These are phyloP conservation scores for Morbakka virulenta DNA, from an alignment of 30 jellyfish, hydroid and myxozoan genomes.

Conservation along the genomic window DNA sequence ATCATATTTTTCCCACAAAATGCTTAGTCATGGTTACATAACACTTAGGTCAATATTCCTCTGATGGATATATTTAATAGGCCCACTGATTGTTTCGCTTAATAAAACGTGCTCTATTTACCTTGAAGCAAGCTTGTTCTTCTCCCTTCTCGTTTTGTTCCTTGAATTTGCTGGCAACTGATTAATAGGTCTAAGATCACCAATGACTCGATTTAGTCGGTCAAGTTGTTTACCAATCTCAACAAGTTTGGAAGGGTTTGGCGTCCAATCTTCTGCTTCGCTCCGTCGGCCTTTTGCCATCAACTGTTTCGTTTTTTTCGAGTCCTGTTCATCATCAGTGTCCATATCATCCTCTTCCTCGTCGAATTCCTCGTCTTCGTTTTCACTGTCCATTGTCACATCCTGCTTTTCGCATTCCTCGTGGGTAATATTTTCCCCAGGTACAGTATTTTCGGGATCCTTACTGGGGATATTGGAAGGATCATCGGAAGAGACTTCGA, in stretches of 20 bases:
- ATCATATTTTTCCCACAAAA: too few species aligned
- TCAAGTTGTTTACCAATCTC: constrained; percentile 81
- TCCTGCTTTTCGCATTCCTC: constrained; percentile 44
- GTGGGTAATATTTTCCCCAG: constrained; percentile 10
- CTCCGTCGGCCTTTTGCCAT: constrained; percentile 61
- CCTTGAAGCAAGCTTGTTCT: constrained; percentile 88
- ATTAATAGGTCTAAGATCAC: constrained; percentile 57
- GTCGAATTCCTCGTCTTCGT: constrained; percentile 14
- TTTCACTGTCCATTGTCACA: constrained; percentile 32
- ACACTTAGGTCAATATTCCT: too few species aligned
- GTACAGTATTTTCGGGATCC: background rate
- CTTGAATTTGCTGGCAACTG: constrained; percentile 52
- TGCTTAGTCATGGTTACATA: too few species aligned
- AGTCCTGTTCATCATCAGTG: constrained; percentile 53
- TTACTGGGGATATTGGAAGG: background rate
- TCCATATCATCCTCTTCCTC: constrained; percentile 58
- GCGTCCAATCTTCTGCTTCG: constrained; percentile 89
- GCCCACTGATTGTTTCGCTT: too few species aligned
- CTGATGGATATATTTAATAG: too few species aligned
- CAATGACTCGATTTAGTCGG: constrained; percentile 53
- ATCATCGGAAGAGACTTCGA: background rate
- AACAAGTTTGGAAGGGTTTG: constrained; percentile 56
- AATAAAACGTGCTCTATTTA: too few species aligned
- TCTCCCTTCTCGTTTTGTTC: constrained; percentile 72
- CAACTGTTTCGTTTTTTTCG: background rate